Evolutionary conservation across 2,888 invertebrate genomes (phyloP).

Genomic region (Pammene aurita): DNA sequence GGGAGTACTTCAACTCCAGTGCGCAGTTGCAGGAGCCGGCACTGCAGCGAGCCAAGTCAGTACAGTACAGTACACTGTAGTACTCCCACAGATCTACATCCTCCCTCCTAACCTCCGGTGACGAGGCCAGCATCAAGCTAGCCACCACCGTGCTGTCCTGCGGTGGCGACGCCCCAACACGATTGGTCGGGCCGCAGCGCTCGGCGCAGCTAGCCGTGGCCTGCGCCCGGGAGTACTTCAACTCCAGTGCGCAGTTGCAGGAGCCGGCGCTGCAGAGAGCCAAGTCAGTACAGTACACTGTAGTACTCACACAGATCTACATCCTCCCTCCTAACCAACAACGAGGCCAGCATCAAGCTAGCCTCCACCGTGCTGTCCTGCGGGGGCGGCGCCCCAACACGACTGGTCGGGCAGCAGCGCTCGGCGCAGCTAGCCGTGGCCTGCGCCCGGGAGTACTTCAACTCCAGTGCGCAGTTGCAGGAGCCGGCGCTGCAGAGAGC

Average conservation of each 20-base stretch:
- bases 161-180: constrained; percentile 43
- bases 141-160: constrained; percentile 62
- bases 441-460: constrained; percentile 49
- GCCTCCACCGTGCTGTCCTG: too few relatives aligned
- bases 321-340: too few relatives aligned
- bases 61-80: constrained; percentile 73
- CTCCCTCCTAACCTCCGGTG: too few relatives aligned
- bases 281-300: constrained; percentile 62
- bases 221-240: constrained; percentile 87
- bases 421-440: too few relatives aligned
- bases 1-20: constrained; percentile 88
- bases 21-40: constrained; percentile 84
- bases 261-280: constrained; percentile 87
- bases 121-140: constrained; percentile 79
- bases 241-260: constrained; percentile 85
- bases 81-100: constrained; percentile 81
- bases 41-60: constrained; percentile 85
- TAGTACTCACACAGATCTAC: background rate
- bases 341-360: too few relatives aligned
- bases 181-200: constrained; percentile 74
- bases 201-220: constrained; percentile 83
- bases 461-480: constrained; percentile 53
- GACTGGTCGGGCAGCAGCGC: too few relatives aligned
- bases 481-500: too few relatives aligned
- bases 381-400: too few relatives aligned